Evolutionary conservation across 2,888 invertebrate genomes (phyloP).

Genomic region (Xylophagus ater): DNA sequence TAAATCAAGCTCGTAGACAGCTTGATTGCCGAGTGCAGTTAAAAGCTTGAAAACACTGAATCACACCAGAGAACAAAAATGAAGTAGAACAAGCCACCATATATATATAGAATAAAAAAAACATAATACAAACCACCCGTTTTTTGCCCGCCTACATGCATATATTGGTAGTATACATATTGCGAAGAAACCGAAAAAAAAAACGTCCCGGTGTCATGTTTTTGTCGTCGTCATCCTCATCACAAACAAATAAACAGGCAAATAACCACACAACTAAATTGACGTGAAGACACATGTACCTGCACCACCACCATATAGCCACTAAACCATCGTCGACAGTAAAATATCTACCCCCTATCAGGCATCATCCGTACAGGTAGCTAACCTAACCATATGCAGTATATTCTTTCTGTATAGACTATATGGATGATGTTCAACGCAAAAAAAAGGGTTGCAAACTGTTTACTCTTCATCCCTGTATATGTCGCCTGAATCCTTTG

Average conservation of each 20-base stretch:
- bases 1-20: conserved; percentile 27
- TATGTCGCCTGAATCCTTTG: conserved; percentile 7
- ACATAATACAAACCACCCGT: conserved; percentile 7
- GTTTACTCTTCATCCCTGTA: conserved; percentile 7
- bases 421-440: too few relatives aligned
- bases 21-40: conserved; percentile 23
- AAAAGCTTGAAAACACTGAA: conserved; percentile 19
- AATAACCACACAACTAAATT: conserved; percentile 16
- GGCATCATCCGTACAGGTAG: conserved; percentile 4
- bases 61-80: conserved; percentile 12
- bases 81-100: conserved; percentile 17
- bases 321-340: too few relatives aligned
- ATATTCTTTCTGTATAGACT: too few relatives aligned
- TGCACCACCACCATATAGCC: too few relatives aligned
- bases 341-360: too few relatives aligned
- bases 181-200: conserved; percentile 15
- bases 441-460: too few relatives aligned
- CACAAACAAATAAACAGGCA: conserved; percentile 14
- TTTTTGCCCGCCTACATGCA: conserved; percentile 2
- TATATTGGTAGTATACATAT: conserved; percentile 17
- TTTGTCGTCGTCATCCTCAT: too few relatives aligned
- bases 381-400: background rate
- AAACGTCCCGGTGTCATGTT: conserved; percentile 5
- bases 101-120: conserved; percentile 17
- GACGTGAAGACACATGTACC: conserved; percentile 7